Conservation (phyloP, 2,888 invertebrate genomes). For the Aphrophora alni region DNA sequence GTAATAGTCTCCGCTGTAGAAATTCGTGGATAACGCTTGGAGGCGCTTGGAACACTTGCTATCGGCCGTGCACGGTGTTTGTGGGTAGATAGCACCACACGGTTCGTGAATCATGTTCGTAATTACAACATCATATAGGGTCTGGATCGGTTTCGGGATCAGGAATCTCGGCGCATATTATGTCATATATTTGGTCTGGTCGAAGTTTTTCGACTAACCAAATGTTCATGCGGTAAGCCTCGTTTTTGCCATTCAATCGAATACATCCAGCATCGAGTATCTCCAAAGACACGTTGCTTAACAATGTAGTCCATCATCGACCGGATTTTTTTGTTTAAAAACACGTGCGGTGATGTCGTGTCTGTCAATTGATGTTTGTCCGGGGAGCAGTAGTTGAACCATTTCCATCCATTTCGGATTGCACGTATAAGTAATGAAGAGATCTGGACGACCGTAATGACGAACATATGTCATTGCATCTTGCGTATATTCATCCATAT, state of each 20-base stretch:
- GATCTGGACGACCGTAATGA: constrained; percentile 51
- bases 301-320: constrained; percentile 15
- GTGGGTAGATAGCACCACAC: too few relatives aligned
- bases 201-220: neutral
- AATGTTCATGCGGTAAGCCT: constrained; percentile 49
- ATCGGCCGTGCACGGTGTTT: too few relatives aligned
- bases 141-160: constrained; percentile 50
- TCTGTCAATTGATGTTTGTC: too few relatives aligned
- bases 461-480: neutral
- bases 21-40: too few relatives aligned
- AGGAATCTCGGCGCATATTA: constrained; percentile 48
- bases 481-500: too few relatives aligned
- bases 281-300: constrained; percentile 39
- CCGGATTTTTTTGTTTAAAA: too few relatives aligned
- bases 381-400: too few relatives aligned
- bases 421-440: constrained; percentile 52
- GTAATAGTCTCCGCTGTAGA: too few relatives aligned
- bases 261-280: constrained; percentile 41
- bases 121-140: too few relatives aligned
- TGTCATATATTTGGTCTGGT: constrained; percentile 35
- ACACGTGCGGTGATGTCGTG: too few relatives aligned
- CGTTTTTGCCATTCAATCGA: constrained; percentile 54
- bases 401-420: neutral
- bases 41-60: too few relatives aligned
- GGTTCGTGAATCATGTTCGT: too few relatives aligned